These are phyloP conservation scores for Callipepla squamata DNA, from an alignment of 2,113 vertebrate species.

Conservation along the genomic window DNA sequence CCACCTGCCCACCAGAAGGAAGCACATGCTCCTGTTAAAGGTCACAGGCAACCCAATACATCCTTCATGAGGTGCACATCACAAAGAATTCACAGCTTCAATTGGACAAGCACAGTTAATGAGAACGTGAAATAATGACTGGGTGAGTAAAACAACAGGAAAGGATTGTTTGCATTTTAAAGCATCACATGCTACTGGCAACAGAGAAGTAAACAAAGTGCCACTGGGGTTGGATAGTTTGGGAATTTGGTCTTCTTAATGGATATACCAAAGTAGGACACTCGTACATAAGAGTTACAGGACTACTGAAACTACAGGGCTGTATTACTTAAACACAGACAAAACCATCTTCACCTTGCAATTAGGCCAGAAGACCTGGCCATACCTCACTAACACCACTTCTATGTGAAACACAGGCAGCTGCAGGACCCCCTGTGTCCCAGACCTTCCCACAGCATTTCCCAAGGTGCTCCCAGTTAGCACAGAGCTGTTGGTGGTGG, in stretches of 20 bases:
- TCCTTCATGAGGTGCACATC: not conserved
- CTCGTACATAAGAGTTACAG: not conserved
- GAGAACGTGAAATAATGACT: not conserved
- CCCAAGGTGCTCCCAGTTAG: not conserved
- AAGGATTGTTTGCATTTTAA: not conserved
- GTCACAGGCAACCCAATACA: not conserved
- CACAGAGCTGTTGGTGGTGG: not conserved
- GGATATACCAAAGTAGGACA: not conserved
- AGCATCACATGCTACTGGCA: not conserved
- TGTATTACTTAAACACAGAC: not conserved
- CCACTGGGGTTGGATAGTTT: not conserved
- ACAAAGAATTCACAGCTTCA: not conserved
- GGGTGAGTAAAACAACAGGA: not conserved
- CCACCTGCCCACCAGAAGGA: accelerated
- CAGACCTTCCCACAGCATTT: not conserved
- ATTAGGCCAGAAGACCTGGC: not conserved
- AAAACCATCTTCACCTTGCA: not conserved
- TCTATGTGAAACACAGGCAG: not conserved
- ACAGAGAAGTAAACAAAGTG: not conserved
- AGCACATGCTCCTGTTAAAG: not conserved
- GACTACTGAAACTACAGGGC: not conserved
- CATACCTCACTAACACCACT: not conserved
- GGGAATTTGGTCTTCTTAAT: not conserved
- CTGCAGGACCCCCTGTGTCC: not conserved
- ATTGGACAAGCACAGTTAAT: not conserved